Base-by-base conservation (phyloP, 2,888 invertebrate species). In the Synanthedon myopaeformis region DNA sequence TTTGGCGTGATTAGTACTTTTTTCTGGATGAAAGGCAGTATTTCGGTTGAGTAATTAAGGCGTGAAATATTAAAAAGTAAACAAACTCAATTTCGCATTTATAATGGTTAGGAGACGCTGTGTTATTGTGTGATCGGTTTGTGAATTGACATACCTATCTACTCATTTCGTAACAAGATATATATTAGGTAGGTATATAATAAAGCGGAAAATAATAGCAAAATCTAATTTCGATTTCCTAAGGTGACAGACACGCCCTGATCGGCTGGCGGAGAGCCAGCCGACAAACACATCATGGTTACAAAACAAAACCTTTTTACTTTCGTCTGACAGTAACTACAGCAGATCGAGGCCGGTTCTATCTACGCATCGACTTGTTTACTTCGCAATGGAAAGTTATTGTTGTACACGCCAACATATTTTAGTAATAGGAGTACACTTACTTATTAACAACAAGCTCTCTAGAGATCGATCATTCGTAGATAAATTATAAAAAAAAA, bases 301-400 rank as follows among this genome's bases (percentile, higher is more conserved):
- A 52, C 51, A 51, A 49, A 54, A 42, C 14, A 55, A 58, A 54
- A 58, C 56, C 58, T 64, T 65, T 65, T 66, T 65, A 66, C 64
- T 66, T 64, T 67, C 64, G 59, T 64, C 62, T 58, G 59, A 56
- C 59, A 62, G 51, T 55, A 57, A 56, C 57, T 59, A 56, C 62
- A 60, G 58, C 62, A 60, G 58, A 54, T 53, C 54, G 56, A 58
- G 55, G 53, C 55, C 54, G 35, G 56, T 53, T 56, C 55, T 52
- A 56, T 56, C 59, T 59, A 53, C 58, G 58, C 58, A 58, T 54
- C 58, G 54, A 51, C 52, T 55, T 60, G 54, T 59, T 58, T 56
- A 58, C 57, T 57, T 59, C 55, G 57, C 55, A 59, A 60, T 59
- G 54, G 60, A 60, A 60, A 61, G n/a, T 45, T 45, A 45, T 45